A percentile compares a stretch with the other conserved stretches of the same genome.
These are phyloP conservation scores for Siniperca knerii DNA, from an alignment of 2,113 vertebrate species.

Conservation along the genomic window DNA sequence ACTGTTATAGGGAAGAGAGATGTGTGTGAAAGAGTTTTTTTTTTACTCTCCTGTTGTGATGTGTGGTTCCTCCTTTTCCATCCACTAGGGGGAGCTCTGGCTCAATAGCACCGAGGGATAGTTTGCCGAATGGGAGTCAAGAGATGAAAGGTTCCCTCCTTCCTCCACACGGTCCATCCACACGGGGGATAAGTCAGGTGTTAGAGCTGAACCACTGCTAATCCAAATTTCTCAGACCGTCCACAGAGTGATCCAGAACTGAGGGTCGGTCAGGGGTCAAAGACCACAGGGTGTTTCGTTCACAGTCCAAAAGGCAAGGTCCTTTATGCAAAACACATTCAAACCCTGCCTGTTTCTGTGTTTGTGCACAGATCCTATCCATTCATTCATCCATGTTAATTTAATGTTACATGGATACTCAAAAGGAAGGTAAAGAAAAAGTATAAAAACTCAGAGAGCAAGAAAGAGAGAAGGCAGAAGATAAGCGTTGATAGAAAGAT, in stretches of 20 bases:
- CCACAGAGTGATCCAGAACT: slow-evolving; percentile 28
- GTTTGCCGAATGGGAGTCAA: slow-evolving; percentile 62
- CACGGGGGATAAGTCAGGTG: slow-evolving; percentile 44
- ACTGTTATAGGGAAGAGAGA: slow-evolving; percentile 63
- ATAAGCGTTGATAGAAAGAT: slow-evolving; percentile 48
- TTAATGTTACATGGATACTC: slow-evolving; percentile 6
- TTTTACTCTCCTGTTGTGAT: slow-evolving; percentile 32
- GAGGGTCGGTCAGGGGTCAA: slow-evolving; percentile 16
- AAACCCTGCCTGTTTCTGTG: slow-evolving; percentile 36
- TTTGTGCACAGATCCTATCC: slow-evolving; percentile 30
- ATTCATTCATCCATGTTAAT: slow-evolving; percentile 33
- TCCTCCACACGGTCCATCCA: slow-evolving; percentile 33
- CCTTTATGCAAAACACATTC: slow-evolving; percentile 43
- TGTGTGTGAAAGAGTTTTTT: slow-evolving; percentile 40
- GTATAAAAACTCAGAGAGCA: slow-evolving; percentile 39
- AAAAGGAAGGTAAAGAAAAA: slow-evolving; percentile 19
- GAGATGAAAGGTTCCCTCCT: slow-evolving; percentile 39
- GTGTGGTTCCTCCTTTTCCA: slow-evolving; percentile 52
- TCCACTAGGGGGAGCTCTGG: slow-evolving; percentile 76
- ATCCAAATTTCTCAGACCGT: slow-evolving; percentile 14
- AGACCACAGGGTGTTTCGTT: slow-evolving; percentile 3
- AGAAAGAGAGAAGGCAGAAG: slow-evolving; percentile 46
- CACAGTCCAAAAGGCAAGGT: slow-evolving; percentile 40
- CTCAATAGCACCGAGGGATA: slow-evolving; percentile 80
- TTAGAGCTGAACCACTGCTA: slow-evolving; percentile 22